Evolutionary conservation across 2,797 vertebrate genomes (phyloP), one percentile per base, ranked within the genome.

Genomic region (Loris lydekkerianus): DNA sequence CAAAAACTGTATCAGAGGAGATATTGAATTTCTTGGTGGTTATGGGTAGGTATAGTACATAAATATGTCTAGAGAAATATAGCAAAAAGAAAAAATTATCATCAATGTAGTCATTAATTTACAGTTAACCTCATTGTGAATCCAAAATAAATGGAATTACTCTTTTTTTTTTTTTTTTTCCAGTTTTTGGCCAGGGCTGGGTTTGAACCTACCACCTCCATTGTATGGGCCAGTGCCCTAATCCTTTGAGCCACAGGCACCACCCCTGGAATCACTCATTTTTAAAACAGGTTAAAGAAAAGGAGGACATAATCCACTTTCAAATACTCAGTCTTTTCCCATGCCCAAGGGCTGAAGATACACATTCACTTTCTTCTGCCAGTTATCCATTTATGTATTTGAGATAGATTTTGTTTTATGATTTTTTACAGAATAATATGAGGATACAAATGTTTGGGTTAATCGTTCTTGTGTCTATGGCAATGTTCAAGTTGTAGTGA

Each of bases 1-100:
- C 60, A 96, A 86, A 96, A 95, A 82, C 3, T 46, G 7, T 94
- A 93, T 97, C 96, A 97, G 91, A 97, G 86, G 94, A 95, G 76
- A 92, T 78, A 73, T 46, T 91, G 9, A 84, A 87, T 96, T 96
- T 89, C 37, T 96, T 96, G 8, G 27, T n/a, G 37, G 37, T 93
- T 86, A 89, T 69, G 97, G 95, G 95, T 97, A 97, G 89, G 87
- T 92, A 58, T 31, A 69, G 20, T 69, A 3, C n/a, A 93, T 65
- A 67, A 37, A 70, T 91, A 17, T 70, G 11, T 85, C 40, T 85
- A 46, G 15, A 93, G 25, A 91, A 82, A 37, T 76, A 61, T 3
- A 11, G 0, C 65, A 76, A 61, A 90, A 83, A 77, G 20, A 83
- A 46, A 92, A 92, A 73, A 72, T 72, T 20, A 86, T 89, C 34